Base-by-base conservation (phyloP, 1,140 invertebrate species). In the Calephelis nemesis region DNA sequence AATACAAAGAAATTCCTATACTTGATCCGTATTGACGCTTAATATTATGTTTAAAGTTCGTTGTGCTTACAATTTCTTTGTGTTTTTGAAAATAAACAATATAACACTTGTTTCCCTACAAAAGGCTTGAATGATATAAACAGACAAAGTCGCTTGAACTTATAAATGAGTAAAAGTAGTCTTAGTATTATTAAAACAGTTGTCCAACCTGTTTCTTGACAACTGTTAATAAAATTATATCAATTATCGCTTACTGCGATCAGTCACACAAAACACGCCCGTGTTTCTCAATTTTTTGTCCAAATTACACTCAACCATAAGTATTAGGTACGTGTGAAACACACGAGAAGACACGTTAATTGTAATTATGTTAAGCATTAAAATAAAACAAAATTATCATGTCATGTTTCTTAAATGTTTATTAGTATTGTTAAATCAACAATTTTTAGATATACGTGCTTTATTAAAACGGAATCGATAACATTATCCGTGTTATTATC, bases 321-420 rank as follows among this genome's bases (percentile, higher is more conserved):
- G 48, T 49, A 15, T 42, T 19, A 39, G 49, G 15, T 65, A 74
- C 67, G 69, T 73, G 67, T 73, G 65, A 76, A 71, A 69, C 71
- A 73, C 70, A 66, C 64, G 63, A 49, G 70, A 68, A 68, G 47
- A 15, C 45, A 68, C 40, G 69, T 47, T 72, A 71, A 73, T 77
- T 77, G 72, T 64, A 48, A 45, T 68, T 30, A 64, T 69, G 50
- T 63, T 68, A 63, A 67, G 67, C 69, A 63, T 69, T 65, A 65
- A n/a, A 63, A 45, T 62, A 71, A 62, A 71, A 69, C 71, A 70
- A 71, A 70, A 71, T 74, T 62, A 65, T 71, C 50, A 52, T 70
- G 73, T 77, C 69, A 72, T 77, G 67, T 76, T 74, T 48, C 19
- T 71, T 67, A 65, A 66, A 68, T 71, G 62, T 63, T 65, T 67